Evolutionary conservation across 2,888 invertebrate genomes (phyloP).

Genomic region (Limnephilus rhombicus): DNA sequence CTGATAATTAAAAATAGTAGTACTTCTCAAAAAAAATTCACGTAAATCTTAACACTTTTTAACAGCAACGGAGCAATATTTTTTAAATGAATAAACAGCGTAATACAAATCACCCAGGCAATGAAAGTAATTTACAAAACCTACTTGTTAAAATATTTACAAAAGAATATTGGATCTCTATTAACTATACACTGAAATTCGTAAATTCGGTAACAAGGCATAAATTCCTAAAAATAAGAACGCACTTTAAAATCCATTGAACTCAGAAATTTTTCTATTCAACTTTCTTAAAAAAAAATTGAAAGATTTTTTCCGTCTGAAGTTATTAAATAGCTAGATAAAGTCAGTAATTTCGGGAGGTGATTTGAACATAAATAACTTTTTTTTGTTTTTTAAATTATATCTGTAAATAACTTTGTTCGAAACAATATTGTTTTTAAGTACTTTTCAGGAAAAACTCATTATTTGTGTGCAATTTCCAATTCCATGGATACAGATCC

Average conservation of each 20-base stretch:
- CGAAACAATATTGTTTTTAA: no score
- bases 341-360: no score
- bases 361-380: no score
- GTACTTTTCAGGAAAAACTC: no score
- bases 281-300: neutral
- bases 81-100: neutral
- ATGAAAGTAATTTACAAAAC: conserved; percentile 7
- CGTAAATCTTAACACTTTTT: neutral
- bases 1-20: neutral
- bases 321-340: neutral
- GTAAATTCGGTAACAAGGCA: conserved; percentile 58
- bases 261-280: neutral
- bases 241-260: neutral
- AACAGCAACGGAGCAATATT: neutral
- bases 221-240: conserved; percentile 43
- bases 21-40: neutral
- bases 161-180: neutral
- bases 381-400: no score
- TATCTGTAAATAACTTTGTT: no score
- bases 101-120: conserved; percentile 6
- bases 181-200: conserved; percentile 34
- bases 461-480: no score
- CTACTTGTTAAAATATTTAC: conserved; percentile 8
- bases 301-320: neutral
- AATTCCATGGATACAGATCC: no score